Conservation (phyloP, 2,888 invertebrate genomes). For the Andrena fulva region DNA sequence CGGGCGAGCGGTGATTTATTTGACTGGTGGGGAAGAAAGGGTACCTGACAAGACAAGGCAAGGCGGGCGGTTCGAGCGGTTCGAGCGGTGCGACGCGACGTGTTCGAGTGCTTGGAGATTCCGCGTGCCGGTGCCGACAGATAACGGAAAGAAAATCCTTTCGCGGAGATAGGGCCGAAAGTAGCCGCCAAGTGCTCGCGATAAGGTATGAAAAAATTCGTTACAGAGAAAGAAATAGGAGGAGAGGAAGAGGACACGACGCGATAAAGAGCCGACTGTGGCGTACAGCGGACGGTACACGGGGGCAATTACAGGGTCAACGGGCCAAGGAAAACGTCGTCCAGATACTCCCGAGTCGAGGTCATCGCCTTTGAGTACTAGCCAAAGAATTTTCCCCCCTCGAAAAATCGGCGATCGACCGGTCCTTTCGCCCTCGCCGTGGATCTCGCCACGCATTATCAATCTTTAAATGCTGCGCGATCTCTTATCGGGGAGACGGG, state of each 20-base stretch:
- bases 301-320: constrained; percentile 73
- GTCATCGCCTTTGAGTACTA: constrained; percentile 69
- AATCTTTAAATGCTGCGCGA: not conserved
- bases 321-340: constrained; percentile 74
- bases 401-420: constrained; percentile 31
- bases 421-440: constrained; percentile 18
- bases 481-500: not conserved
- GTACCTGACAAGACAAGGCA: not conserved
- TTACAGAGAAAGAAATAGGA: not conserved
- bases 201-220: constrained; percentile 43
- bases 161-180: constrained; percentile 31
- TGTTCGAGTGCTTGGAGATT: not conserved
- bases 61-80: not conserved
- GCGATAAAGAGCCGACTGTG: constrained; percentile 63
- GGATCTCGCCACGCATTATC: constrained; percentile 5
- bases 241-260: constrained; percentile 13
- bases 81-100: too few relatives aligned
- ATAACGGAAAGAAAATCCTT: constrained; percentile 41
- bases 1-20: constrained; percentile 3
- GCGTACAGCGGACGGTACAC: constrained; percentile 61
- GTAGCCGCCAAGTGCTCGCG: constrained; percentile 28
- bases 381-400: constrained; percentile 64
- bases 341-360: constrained; percentile 71
- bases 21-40: not conserved
- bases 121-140: not conserved